Base-by-base conservation (phyloP, 1,140 invertebrate species). In the Drosophila grimshawi region DNA sequence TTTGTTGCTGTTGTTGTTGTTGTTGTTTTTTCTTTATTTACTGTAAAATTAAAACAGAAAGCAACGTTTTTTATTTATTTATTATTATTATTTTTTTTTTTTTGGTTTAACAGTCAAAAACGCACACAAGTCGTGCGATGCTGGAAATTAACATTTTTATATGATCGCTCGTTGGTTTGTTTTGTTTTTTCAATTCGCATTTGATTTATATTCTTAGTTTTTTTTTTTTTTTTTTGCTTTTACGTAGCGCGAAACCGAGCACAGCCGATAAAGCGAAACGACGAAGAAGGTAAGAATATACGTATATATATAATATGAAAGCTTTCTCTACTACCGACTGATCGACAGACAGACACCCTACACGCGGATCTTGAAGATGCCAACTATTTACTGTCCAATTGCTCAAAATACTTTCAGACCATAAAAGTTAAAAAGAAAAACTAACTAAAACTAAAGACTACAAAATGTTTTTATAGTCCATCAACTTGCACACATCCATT, bases 141-240 rank as follows among this genome's bases (percentile, higher is more conserved):
- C 11, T 41, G 30, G 62, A 57, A 51, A 68, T 73, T 41, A 76
- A 70, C 41, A 41, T 65, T 75, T 63, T 74, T 55, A n/a, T 49
- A 19, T 19, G 19, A 19, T 19, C 19, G 49, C 43, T 66, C 33
- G 45, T 43, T 66, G 11, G 49, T 76, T 78, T 81, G 78, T 81
- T 81, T 81, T 81, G 78, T 81, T 81, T 81, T 59, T 41, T n/a
- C 66, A 55, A 73, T 81, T 81, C 78, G 79, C 73, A 27, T 76
- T 37, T 60, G 19, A 61, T 32, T 66, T 80, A 68, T 72, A 43
- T 19, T 19, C n/a, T 19, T 19, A 19, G 1, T 19, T 19, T 19
- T 19, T 19, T 19, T 1, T 19, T 19, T 19, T 19, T 0, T 1
- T 19, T 19, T 19, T 19, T 19, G 19, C 19, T 19, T 19, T 19